phyloP scores from a whole-genome alignment of 2,888 invertebrate species.

The Orthonevra nobilis region DNA sequence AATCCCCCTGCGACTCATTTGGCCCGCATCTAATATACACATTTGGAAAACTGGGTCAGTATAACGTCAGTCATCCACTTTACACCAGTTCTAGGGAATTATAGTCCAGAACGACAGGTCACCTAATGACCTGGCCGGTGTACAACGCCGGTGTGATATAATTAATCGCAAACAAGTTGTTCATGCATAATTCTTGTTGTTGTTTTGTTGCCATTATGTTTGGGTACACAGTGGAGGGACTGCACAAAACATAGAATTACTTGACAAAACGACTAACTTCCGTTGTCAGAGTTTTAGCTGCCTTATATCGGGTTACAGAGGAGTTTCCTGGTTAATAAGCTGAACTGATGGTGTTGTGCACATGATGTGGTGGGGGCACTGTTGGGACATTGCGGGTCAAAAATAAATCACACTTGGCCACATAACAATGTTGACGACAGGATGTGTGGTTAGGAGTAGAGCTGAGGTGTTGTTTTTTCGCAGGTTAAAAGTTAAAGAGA shows the following conservation, averaged over 20 bases:
- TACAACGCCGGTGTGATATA: constrained; percentile 50
- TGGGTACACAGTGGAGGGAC: neutral
- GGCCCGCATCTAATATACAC: constrained; percentile 9
- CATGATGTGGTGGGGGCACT: no score
- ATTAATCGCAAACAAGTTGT: constrained; percentile 66
- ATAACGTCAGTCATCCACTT: constrained; percentile 3
- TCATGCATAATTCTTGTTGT: constrained; percentile 25
- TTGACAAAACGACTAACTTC: constrained; percentile 27
- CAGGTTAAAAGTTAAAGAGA: no score
- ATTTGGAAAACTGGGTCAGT: constrained; percentile 57
- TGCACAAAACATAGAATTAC: constrained; percentile 12
- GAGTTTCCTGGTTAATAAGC: no score
- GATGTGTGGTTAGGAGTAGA: no score
- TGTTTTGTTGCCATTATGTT: constrained; percentile 44
- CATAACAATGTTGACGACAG: no score
- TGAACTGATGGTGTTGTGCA: no score
- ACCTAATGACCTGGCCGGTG: constrained; percentile 52
- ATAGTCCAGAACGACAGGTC: constrained; percentile 61
- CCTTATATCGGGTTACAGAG: no score
- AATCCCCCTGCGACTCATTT: constrained; percentile 50
- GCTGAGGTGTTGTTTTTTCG: no score
- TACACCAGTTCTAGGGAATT: constrained; percentile 14
- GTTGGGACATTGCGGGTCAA: no score
- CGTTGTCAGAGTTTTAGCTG: neutral
- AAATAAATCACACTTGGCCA: no score